Evolutionary conservation across 2,797 vertebrate genomes (phyloP).

Genomic region (Falco columbarius): DNA sequence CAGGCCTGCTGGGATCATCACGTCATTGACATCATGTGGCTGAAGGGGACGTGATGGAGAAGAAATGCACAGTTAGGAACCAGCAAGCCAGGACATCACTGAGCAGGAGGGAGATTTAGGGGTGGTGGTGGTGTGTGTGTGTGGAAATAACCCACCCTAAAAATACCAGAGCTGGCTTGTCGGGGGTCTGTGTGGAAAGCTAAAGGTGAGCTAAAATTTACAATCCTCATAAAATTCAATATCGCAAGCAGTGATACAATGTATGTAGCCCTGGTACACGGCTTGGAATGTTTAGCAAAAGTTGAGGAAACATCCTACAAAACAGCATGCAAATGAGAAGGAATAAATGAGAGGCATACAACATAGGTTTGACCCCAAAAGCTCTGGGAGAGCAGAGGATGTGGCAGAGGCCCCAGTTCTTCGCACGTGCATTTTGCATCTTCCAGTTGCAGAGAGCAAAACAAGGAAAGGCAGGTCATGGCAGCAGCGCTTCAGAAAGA

Average conservation of each 20-base stretch:
- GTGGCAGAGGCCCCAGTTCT: neutral
- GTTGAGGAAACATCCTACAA: neutral
- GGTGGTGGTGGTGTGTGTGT: too few relatives aligned
- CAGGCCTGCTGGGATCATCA: fast-evolving
- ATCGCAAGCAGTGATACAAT: neutral
- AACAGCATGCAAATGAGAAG: neutral
- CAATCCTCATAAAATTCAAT: neutral
- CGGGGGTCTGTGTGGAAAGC: neutral
- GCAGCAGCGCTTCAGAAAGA: neutral
- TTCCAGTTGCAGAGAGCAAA: neutral
- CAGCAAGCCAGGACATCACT: neutral
- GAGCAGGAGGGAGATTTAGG: neutral
- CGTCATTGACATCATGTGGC: neutral
- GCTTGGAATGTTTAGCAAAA: neutral
- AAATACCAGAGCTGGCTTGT: neutral
- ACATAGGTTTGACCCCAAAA: neutral
- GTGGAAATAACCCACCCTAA: neutral
- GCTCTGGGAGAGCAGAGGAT: neutral
- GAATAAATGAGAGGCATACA: neutral
- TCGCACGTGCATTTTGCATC: neutral
- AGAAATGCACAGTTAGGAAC: neutral
- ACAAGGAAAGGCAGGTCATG: neutral
- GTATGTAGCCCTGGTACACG: neutral
- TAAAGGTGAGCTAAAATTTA: neutral
- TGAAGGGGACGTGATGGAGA: neutral